These are phyloP conservation scores for Phalanger gymnotis DNA, from an alignment of 2,797 vertebrate species.

Conservation along the genomic window DNA sequence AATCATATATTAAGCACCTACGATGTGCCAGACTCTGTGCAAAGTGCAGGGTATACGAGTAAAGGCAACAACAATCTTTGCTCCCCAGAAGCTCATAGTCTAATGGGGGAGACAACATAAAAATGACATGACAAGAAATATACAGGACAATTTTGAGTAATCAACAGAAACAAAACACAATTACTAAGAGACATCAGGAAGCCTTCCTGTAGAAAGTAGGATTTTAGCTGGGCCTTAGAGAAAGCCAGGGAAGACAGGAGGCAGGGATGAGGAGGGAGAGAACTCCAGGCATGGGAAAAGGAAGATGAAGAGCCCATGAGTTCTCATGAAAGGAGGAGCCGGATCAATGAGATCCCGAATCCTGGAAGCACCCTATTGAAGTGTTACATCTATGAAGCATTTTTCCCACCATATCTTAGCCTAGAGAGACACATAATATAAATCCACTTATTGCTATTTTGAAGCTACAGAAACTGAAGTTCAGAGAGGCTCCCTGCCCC, in stretches of 20 bases:
- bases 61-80: not conserved
- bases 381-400: not conserved
- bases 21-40: not conserved
- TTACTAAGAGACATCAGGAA: not conserved
- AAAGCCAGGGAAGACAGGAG: not conserved
- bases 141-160: not conserved
- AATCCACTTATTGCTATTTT: not conserved
- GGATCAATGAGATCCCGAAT: not conserved
- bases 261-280: not conserved
- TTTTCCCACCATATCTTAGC: not conserved
- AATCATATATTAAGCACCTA: not conserved
- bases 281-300: not conserved
- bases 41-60: not conserved
- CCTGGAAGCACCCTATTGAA: not conserved
- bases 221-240: not conserved
- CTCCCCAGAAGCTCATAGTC: not conserved
- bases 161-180: no score
- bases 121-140: not conserved
- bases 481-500: not conserved
- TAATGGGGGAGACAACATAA: not conserved
- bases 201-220: not conserved
- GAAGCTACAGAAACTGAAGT: not conserved
- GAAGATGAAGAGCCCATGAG: not conserved
- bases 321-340: not conserved
- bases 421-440: not conserved